phyloP scores from a whole-genome alignment of 2,888 invertebrate species.

The Clivina fossor region DNA sequence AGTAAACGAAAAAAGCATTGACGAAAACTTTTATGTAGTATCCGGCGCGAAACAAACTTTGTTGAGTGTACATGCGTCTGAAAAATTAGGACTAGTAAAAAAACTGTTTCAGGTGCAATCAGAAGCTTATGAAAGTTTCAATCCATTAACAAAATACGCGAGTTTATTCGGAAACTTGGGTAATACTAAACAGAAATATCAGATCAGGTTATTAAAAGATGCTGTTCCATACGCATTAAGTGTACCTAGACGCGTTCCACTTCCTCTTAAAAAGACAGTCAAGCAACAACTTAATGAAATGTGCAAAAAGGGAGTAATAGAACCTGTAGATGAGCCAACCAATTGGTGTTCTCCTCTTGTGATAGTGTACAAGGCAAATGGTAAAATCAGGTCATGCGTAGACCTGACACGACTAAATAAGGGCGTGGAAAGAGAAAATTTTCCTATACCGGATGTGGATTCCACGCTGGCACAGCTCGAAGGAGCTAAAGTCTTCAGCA shows the following conservation, averaged over 20 bases:
- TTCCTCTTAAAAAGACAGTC: slow-evolving; percentile 14
- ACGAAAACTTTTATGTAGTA: slow-evolving; percentile 21
- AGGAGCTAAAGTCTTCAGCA: slow-evolving; percentile 25
- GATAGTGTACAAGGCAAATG: slow-evolving; percentile 14
- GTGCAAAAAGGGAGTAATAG: slow-evolving; percentile 24
- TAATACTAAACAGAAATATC: slow-evolving; percentile 48
- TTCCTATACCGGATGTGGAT: slow-evolving; percentile 24
- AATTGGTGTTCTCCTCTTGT: slow-evolving; percentile 26
- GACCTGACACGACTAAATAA: slow-evolving; percentile 19
- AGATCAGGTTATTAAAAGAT: slow-evolving; percentile 20
- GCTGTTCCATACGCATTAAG: slow-evolving; percentile 16
- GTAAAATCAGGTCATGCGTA: slow-evolving; percentile 27
- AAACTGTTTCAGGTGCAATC: slow-evolving; percentile 13
- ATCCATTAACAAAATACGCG: slow-evolving; percentile 18
- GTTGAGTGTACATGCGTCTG: slow-evolving; percentile 21
- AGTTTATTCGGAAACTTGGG: slow-evolving; percentile 78
- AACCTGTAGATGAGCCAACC: slow-evolving; percentile 26
- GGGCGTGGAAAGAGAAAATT: slow-evolving; percentile 20
- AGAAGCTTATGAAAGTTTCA: slow-evolving; percentile 1
- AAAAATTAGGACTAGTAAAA: slow-evolving; percentile 20
- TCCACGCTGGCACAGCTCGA: slow-evolving; percentile 11
- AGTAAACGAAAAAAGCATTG: slow-evolving; percentile 1
- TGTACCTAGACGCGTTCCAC: slow-evolving; percentile 27
- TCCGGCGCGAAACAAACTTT: slow-evolving; percentile 25
- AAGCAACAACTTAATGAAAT: slow-evolving; percentile 25